Base-by-base conservation (phyloP, 2,888 invertebrate genomes). In the Rhagium mordax region DNA sequence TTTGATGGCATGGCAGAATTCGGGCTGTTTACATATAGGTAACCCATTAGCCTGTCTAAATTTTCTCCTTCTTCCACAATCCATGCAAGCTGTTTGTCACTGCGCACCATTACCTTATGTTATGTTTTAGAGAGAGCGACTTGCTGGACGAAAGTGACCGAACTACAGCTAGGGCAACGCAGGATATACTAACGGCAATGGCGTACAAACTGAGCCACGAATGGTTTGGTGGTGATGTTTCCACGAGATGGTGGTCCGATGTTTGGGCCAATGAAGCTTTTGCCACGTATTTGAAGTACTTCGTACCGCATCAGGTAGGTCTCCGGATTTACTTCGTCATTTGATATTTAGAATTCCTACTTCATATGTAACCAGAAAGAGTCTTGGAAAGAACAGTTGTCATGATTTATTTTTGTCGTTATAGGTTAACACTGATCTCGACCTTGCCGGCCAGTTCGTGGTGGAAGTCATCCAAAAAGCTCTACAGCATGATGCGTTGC, bases 11-110 rank as follows among this genome's bases (percentile, higher is more conserved):
- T 24, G 20, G 62, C 48, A 48, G 62, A 41, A 5, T 62, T 62
- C 24, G 62, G 62, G 48, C 18, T 62, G 5, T 62, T 62, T 24
- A 18, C 16, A 48, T 62, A 62, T 21, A 62, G 62, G 62, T 62
- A 27, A 8, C 4, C 15, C 15, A n/a, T n/a, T 53, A 53, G 6
- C 18, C 8, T 15, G 7, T 5, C 15, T 53, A 48, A 3, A 48
- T 53, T 20, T 53, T n/a, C n/a, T n/a, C n/a, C n/a, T n/a, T n/a
- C n/a, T n/a, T n/a, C n/a, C n/a, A n/a, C n/a, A n/a, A n/a, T n/a
- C n/a, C n/a, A n/a, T n/a, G n/a, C n/a, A n/a, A n/a, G n/a, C n/a
- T n/a, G n/a, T n/a, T n/a, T n/a, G n/a, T n/a, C n/a, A n/a, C n/a
- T n/a, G n/a, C n/a, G n/a, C n/a, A n/a, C n/a, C n/a, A n/a, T n/a